These are phyloP conservation scores for Acarapis woodi DNA, from an alignment of 1,140 invertebrate genomes.

Conservation along the genomic window DNA sequence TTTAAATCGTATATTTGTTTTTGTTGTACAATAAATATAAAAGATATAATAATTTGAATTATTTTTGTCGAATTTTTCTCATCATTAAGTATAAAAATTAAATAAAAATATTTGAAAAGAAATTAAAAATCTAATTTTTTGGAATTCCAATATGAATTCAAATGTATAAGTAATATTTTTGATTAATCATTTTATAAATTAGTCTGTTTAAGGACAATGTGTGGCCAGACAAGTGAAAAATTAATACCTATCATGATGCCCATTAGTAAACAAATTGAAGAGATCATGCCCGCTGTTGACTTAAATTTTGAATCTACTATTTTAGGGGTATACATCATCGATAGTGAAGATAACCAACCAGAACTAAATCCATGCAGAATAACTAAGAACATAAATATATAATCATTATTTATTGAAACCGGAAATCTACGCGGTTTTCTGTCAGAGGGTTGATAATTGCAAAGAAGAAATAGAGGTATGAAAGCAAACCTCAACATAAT, in stretches of 20 bases:
- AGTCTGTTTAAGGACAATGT: too few relatives aligned
- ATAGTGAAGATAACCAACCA: conserved; percentile 72
- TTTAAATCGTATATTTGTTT: too few relatives aligned
- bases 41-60: too few relatives aligned
- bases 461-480: conserved; percentile 66
- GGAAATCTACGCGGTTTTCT: conserved; percentile 30
- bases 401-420: conserved; percentile 50
- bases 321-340: conserved; percentile 88
- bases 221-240: conserved; percentile 39
- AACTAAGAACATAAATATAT: conserved; percentile 42
- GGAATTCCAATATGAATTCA: too few relatives aligned
- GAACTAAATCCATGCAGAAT: conserved; percentile 48
- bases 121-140: too few relatives aligned
- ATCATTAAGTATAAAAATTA: too few relatives aligned
- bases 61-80: too few relatives aligned
- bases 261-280: conserved; percentile 58
- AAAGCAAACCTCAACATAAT: conserved; percentile 43
- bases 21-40: too few relatives aligned
- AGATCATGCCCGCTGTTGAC: conserved; percentile 74
- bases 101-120: too few relatives aligned
- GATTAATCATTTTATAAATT: neutral
- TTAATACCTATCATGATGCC: conserved; percentile 58
- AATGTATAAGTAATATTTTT: too few relatives aligned
- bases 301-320: conserved; percentile 50
- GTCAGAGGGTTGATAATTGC: conserved; percentile 48